phyloP scores from a whole-genome alignment of 2,888 invertebrate genomes.

The Torymus tubicola region DNA sequence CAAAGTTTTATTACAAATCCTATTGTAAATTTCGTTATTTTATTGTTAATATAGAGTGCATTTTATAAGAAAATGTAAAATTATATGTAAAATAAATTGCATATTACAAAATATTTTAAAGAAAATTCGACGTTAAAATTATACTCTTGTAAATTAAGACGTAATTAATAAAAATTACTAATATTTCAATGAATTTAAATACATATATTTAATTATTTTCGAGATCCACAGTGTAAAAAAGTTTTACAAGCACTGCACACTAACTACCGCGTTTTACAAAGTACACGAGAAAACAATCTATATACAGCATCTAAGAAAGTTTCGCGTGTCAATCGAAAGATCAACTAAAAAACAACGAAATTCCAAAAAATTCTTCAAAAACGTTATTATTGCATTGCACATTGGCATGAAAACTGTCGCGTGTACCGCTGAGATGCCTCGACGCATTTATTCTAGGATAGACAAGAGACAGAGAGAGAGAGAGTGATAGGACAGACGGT shows the following conservation, averaged over 20 bases:
- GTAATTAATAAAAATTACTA: slow-evolving; percentile 46
- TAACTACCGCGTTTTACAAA: slow-evolving; percentile 18
- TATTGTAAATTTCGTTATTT: slow-evolving; percentile 50
- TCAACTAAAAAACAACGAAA: slow-evolving; percentile 1
- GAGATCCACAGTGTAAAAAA: slow-evolving; percentile 30
- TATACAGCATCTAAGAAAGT: slow-evolving; percentile 25
- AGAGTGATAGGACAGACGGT: slow-evolving; percentile 4
- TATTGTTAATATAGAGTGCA: slow-evolving; percentile 47
- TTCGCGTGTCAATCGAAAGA: no score
- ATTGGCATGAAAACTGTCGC: slow-evolving; percentile 11
- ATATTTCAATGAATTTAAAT: slow-evolving; percentile 24
- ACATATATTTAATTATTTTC: slow-evolving; percentile 15
- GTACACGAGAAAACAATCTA: background rate
- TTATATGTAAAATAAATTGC: slow-evolving; percentile 52
- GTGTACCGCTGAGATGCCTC: background rate
- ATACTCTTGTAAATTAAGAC: slow-evolving; percentile 27
- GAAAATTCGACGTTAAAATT: slow-evolving; percentile 30
- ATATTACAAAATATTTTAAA: slow-evolving; percentile 17
- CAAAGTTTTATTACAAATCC: slow-evolving; percentile 45
- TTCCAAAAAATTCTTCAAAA: background rate
- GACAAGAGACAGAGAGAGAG: slow-evolving; percentile 26
- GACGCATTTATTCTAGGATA: slow-evolving; percentile 50
- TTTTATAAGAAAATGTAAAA: slow-evolving; percentile 53
- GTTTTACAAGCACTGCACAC: slow-evolving; percentile 24
- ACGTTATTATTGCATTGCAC: slow-evolving; percentile 21